These are phyloP conservation scores for Gila orcuttii DNA, from an alignment of 2,113 vertebrate genomes.

Conservation along the genomic window DNA sequence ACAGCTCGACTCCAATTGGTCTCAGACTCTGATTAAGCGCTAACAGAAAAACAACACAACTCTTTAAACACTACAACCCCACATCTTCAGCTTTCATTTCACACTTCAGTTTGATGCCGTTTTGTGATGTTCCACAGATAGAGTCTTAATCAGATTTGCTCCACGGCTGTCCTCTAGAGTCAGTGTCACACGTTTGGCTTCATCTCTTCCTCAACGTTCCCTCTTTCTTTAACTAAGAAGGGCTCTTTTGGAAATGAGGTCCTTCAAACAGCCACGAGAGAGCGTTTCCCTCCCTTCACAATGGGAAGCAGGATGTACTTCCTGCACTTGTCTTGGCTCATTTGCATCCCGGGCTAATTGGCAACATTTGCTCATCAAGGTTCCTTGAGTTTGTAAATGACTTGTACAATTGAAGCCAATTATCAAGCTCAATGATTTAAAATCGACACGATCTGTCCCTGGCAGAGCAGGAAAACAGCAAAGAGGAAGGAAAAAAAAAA, in stretches of 20 bases:
- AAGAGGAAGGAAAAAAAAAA: not conserved
- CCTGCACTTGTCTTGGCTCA: conserved; percentile 33
- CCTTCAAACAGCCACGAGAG: conserved; percentile 1
- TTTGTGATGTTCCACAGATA: conserved; percentile 35
- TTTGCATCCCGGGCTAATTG: conserved; percentile 51
- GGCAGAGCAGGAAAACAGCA: not conserved
- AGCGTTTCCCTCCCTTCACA: conserved; percentile 11
- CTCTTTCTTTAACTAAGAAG: conserved; percentile 12
- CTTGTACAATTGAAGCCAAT: conserved; percentile 59
- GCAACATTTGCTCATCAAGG: conserved; percentile 50
- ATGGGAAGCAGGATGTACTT: conserved; percentile 17
- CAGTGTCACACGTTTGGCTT: conserved; percentile 16
- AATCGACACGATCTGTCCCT: conserved; percentile 42
- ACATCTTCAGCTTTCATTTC: conserved; percentile 35
- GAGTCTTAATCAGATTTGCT: conserved; percentile 13
- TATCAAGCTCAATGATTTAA: conserved; percentile 62
- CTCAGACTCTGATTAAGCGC: not conserved
- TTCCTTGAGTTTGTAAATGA: conserved; percentile 56
- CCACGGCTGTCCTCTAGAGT: conserved; percentile 18
- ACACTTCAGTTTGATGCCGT: conserved; percentile 15
- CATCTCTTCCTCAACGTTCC: not conserved
- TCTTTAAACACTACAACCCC: conserved; percentile 9
- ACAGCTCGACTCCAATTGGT: not conserved
- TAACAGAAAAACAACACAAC: conserved; percentile 18
- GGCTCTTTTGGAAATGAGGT: conserved; percentile 30